A percentile compares a stretch with the other conserved stretches of the same genome.
phyloP scores from a whole-genome alignment of 35 echinoderm and acorn worm species.

The Heliocidaris tuberculata region DNA sequence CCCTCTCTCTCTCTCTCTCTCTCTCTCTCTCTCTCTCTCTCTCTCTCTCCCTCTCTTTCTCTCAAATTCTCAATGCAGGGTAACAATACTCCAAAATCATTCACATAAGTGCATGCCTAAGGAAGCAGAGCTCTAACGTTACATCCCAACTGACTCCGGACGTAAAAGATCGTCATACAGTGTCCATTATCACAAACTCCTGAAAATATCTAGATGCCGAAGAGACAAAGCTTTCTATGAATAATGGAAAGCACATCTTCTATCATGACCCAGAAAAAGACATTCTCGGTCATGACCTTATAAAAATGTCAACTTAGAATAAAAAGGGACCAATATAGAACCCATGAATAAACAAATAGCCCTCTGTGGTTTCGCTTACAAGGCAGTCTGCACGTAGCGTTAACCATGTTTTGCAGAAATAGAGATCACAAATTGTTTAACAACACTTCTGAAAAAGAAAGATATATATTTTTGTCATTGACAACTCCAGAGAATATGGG shows the following conservation, averaged over 20 bases:
- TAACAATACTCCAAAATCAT: slow-evolving; percentile 13
- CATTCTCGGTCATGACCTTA: neutral
- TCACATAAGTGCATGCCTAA: slow-evolving; percentile 1
- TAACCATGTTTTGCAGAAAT: no score
- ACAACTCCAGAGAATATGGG: no score
- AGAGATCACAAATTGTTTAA: no score
- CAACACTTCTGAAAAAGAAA: no score
- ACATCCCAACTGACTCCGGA: neutral
- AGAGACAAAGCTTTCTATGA: neutral
- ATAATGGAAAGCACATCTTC: neutral
- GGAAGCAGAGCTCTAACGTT: neutral
- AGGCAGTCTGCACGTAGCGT: neutral
- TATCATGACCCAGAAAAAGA: neutral
- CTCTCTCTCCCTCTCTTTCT: neutral
- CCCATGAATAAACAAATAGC: neutral
- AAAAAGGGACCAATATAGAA: neutral
- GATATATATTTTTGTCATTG: no score
- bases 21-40: neutral
- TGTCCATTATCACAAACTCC: neutral
- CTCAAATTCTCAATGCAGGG: neutral
- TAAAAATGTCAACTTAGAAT: neutral
- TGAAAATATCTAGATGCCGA: neutral
- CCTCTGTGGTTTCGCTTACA: neutral
- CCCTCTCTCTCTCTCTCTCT: neutral
- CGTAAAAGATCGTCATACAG: neutral